Evolutionary conservation across 1,140 invertebrate genomes (phyloP).

Genomic region (Spodoptera litura): DNA sequence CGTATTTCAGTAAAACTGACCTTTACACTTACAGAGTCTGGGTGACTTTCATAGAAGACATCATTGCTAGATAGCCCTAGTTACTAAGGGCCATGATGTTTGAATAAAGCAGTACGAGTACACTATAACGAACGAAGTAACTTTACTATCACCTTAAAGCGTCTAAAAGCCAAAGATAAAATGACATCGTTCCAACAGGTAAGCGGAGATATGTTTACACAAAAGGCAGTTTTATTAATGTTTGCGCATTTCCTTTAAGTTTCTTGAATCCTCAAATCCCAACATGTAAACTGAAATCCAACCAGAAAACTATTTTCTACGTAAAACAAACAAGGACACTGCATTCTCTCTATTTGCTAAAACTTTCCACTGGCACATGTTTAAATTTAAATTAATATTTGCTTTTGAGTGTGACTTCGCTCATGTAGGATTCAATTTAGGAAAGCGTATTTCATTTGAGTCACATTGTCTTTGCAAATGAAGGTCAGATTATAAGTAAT

Average conservation of each 20-base stretch:
- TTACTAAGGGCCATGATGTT: too few relatives aligned
- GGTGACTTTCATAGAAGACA: too few relatives aligned
- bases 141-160: neutral
- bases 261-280: neutral
- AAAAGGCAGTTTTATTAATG: constrained; percentile 9
- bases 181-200: neutral
- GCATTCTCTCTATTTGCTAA: constrained; percentile 20
- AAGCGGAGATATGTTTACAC: neutral
- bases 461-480: too few relatives aligned
- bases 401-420: constrained; percentile 31
- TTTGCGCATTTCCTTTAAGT: neutral
- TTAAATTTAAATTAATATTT: constrained; percentile 29
- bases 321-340: constrained; percentile 23
- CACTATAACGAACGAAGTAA: too few relatives aligned
- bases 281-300: constrained; percentile 24
- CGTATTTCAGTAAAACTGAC: too few relatives aligned
- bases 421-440: constrained; percentile 5
- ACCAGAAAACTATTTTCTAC: constrained; percentile 26
- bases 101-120: too few relatives aligned
- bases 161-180: neutral
- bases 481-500: too few relatives aligned
- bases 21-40: too few relatives aligned
- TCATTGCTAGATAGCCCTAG: too few relatives aligned
- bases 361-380: constrained; percentile 23
- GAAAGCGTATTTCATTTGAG: neutral